Percentiles rank a stretch among this genome's conserved stretches.
phyloP scores from a whole-genome alignment of 2,113 vertebrate genomes.

The Prolemur simus region DNA sequence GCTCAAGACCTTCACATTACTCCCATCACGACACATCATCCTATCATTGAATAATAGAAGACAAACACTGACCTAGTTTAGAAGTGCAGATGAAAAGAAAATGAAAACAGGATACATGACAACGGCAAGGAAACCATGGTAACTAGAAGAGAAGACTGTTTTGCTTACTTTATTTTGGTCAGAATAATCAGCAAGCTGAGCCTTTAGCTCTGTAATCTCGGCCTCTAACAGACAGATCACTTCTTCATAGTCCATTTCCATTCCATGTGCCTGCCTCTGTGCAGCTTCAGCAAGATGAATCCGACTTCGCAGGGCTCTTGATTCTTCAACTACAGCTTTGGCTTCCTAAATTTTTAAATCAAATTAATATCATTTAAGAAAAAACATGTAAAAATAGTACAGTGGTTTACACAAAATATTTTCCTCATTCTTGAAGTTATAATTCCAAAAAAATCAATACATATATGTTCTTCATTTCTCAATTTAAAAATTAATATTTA shows the following conservation, averaged over 20 bases:
- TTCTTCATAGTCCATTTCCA: slow-evolving; percentile 98
- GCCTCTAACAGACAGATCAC: slow-evolving; percentile 94
- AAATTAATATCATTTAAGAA: not conserved
- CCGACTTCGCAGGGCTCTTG: slow-evolving; percentile 85
- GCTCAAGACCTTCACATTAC: slow-evolving; percentile 80
- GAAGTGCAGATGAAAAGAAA: slow-evolving; percentile 89
- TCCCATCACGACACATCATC: slow-evolving; percentile 82
- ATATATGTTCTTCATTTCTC: not conserved
- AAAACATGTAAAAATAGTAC: not conserved
- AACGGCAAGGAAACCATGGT: slow-evolving; percentile 84
- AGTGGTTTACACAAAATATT: not conserved
- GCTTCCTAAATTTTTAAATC: slow-evolving; percentile 87
- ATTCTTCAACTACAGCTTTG: slow-evolving; percentile 90
- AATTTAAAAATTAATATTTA: not conserved
- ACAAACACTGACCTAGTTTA: slow-evolving; percentile 98
- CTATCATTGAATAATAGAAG: slow-evolving; percentile 95
- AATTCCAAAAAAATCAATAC: not conserved
- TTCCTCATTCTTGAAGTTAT: not conserved
- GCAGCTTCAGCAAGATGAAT: slow-evolving; percentile 93
- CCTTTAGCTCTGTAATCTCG: slow-evolving; percentile 94
- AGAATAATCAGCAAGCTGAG: slow-evolving; percentile 86
- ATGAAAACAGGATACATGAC: slow-evolving; percentile 87
- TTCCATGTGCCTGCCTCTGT: slow-evolving; percentile 90
- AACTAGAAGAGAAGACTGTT: slow-evolving; percentile 77
- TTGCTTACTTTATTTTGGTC: slow-evolving; percentile 87